Conservation (phyloP, 2,797 vertebrate species). For the Babyrousa celebensis region DNA sequence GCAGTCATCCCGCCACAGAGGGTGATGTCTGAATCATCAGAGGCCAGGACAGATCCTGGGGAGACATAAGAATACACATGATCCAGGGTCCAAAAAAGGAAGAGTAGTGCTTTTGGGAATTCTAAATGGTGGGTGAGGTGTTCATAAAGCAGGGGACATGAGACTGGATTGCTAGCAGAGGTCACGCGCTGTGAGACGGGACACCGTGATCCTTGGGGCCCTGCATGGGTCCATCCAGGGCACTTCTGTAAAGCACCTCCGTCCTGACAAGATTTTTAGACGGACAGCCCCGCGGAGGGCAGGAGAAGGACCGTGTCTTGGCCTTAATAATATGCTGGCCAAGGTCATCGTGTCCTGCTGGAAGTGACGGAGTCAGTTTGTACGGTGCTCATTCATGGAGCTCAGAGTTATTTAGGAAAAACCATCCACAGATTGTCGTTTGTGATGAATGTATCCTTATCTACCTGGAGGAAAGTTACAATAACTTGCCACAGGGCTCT, state of each 20-base stretch:
- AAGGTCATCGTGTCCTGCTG: neutral
- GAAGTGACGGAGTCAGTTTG: neutral
- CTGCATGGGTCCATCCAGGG: neutral
- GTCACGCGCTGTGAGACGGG: neutral
- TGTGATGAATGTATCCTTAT: neutral
- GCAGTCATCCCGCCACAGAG: neutral
- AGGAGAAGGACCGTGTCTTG: neutral
- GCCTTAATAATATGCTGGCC: neutral
- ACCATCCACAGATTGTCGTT: neutral
- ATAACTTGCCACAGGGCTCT: neutral
- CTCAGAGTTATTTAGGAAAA: neutral
- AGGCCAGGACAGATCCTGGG: neutral
- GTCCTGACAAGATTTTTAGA: neutral
- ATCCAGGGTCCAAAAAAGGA: neutral
- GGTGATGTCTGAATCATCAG: neutral
- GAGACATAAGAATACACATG: neutral
- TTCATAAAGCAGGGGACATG: neutral
- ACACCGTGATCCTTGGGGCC: neutral
- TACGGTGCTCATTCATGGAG: neutral
- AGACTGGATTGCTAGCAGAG: neutral
- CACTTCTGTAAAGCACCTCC: neutral
- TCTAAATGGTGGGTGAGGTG: neutral
- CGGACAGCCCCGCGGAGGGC: neutral
- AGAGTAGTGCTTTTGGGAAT: neutral
- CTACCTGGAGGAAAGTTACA: neutral